Conservation (phyloP, 1,140 invertebrate genomes). For the Ctenoplectra terminalis region DNA sequence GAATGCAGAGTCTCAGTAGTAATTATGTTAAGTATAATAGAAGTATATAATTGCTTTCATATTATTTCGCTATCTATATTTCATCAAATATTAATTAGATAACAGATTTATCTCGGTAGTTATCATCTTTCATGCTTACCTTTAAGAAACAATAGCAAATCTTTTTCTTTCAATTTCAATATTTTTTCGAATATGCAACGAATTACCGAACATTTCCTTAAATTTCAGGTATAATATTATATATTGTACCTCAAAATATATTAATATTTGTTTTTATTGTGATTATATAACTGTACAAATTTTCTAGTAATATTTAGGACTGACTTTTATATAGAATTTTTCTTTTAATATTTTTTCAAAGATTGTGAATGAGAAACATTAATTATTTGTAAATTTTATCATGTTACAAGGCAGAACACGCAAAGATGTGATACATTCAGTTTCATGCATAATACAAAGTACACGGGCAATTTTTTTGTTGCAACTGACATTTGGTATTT, state of each 20-base stretch:
- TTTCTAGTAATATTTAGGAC: slow-evolving; percentile 47
- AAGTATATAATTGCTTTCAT: slow-evolving; percentile 38
- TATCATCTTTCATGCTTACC: slow-evolving; percentile 12
- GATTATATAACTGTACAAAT: slow-evolving; percentile 54
- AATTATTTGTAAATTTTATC: slow-evolving; percentile 40
- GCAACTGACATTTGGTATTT: slow-evolving; percentile 28
- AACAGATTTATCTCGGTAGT: slow-evolving; percentile 19
- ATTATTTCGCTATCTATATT: slow-evolving; percentile 35
- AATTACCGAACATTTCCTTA: slow-evolving; percentile 15
- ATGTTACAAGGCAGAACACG: slow-evolving; percentile 40
- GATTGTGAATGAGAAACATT: neutral
- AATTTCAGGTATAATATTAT: slow-evolving; percentile 40
- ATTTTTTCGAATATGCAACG: slow-evolving; percentile 24
- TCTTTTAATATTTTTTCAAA: slow-evolving; percentile 32
- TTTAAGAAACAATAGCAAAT: slow-evolving; percentile 6
- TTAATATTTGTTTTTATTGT: slow-evolving; percentile 47
- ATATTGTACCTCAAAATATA: slow-evolving; percentile 38
- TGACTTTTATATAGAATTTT: slow-evolving; percentile 47
- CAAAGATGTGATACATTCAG: slow-evolving; percentile 35
- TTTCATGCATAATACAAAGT: slow-evolving; percentile 3
- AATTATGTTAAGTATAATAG: slow-evolving; percentile 23
- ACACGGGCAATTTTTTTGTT: neutral
- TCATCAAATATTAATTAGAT: slow-evolving; percentile 23
- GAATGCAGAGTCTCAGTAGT: slow-evolving; percentile 28
- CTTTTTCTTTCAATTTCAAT: slow-evolving; percentile 4